phyloP scores from a whole-genome alignment of 2,888 invertebrate genomes.

The Thecocarcelia acutangulata region DNA sequence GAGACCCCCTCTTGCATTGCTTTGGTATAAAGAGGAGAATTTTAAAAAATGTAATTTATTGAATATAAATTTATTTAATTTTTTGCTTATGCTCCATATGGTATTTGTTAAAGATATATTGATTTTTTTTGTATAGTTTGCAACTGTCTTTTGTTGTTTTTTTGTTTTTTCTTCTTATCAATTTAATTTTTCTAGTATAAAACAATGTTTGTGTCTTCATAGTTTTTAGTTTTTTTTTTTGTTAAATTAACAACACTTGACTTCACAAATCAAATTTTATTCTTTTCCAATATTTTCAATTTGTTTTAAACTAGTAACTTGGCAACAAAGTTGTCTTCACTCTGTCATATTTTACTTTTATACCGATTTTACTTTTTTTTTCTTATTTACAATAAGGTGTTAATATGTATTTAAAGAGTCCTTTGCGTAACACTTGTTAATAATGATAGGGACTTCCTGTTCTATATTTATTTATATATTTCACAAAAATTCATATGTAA shows the following conservation, averaged over 20 bases:
- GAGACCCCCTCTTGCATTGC: background rate
- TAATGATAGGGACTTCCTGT: background rate
- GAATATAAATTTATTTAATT: slow-evolving; percentile 1
- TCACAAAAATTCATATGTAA: too few species aligned
- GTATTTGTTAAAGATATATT: background rate
- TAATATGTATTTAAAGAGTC: background rate
- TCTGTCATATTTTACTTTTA: background rate
- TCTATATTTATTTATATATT: too few species aligned
- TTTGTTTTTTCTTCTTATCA: slow-evolving; percentile 1
- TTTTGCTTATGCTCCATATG: background rate
- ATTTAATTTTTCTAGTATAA: background rate
- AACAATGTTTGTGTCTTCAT: background rate
- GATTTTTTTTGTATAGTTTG: background rate
- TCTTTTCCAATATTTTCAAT: slow-evolving; percentile 13
- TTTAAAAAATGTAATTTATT: slow-evolving; percentile 1
- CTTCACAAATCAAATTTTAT: slow-evolving; percentile 52
- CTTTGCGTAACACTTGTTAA: background rate
- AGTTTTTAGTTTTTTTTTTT: background rate
- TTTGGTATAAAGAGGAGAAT: background rate
- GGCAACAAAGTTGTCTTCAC: slow-evolving; percentile 1
- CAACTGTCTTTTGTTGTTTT: background rate
- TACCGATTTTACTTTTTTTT: background rate
- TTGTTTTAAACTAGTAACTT: background rate
- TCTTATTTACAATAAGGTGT: background rate
- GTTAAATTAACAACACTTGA: slow-evolving; percentile 46